These are phyloP conservation scores for Dendropsophus ebraccatus DNA, from an alignment of 2,113 vertebrate genomes.

Conservation along the genomic window DNA sequence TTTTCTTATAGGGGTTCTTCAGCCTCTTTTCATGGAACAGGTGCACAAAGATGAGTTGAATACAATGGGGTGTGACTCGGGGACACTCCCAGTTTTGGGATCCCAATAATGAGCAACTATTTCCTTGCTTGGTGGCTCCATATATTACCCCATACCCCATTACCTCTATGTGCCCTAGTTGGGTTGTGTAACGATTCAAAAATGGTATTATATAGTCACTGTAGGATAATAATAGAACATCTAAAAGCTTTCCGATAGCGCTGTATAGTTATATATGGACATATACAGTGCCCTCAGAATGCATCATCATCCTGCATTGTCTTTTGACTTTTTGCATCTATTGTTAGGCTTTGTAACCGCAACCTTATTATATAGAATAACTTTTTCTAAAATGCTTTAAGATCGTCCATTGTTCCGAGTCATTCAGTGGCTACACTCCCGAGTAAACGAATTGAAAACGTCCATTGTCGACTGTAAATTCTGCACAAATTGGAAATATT, in stretches of 20 bases:
- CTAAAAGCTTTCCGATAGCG: no score
- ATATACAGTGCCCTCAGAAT: background rate
- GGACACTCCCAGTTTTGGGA: no score
- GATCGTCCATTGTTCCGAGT: background rate
- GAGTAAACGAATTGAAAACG: background rate
- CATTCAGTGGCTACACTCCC: background rate
- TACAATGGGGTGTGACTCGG: background rate
- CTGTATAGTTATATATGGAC: background rate
- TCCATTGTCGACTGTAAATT: background rate
- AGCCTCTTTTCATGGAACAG: background rate
- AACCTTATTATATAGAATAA: background rate
- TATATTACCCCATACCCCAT: no score
- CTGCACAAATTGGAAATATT: slow-evolving; percentile 35
- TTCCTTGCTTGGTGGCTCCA: no score
- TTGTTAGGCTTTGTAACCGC: background rate
- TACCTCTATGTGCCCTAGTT: no score
- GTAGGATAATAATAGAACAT: no score
- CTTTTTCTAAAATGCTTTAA: background rate
- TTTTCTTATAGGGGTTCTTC: background rate
- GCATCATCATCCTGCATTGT: background rate
- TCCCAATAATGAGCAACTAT: no score
- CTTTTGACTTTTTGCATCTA: background rate
- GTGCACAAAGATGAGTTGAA: background rate
- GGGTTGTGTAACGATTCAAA: no score
- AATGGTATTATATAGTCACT: no score